Percentiles rank a stretch among this genome's conserved stretches.
These are phyloP conservation scores for Antheraea assamensis DNA, from an alignment of 2,888 invertebrate species.

Conservation along the genomic window DNA sequence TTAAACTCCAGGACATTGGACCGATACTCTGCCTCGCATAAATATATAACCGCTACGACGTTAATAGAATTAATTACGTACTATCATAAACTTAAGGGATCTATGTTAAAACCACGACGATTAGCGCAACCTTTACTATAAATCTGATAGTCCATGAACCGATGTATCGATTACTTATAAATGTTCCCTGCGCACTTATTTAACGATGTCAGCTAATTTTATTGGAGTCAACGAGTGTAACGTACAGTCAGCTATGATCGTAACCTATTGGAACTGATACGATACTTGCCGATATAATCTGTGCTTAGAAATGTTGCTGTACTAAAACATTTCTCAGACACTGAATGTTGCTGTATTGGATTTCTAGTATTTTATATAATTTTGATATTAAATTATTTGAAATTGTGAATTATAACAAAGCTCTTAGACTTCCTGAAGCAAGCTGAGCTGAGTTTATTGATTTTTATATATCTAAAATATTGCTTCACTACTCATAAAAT, in stretches of 20 bases:
- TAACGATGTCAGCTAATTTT: constrained; percentile 70
- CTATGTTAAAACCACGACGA: neutral
- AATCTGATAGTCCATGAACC: constrained; percentile 66
- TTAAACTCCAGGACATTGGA: neutral
- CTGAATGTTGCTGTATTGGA: neutral
- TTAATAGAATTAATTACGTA: neutral
- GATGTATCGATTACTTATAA: constrained; percentile 79
- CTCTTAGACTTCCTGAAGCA: too few species aligned
- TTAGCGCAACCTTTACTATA: constrained; percentile 31
- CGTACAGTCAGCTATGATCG: constrained; percentile 16
- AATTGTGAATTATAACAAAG: too few species aligned
- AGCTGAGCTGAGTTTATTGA: too few species aligned
- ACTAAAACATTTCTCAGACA: neutral
- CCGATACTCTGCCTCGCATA: neutral
- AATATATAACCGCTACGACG: neutral
- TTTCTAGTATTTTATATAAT: neutral
- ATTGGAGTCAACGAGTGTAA: constrained; percentile 41
- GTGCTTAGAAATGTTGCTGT: constrained; percentile 16
- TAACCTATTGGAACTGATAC: constrained; percentile 36
- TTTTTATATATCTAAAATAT: too few species aligned
- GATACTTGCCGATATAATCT: constrained; percentile 53
- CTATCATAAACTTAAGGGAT: neutral
- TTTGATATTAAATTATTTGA: neutral
- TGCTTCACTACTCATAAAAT: too few species aligned
- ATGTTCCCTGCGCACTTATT: constrained; percentile 64